These are phyloP conservation scores for Heliconius nattereri DNA, from an alignment of 1,140 invertebrate genomes.

Conservation along the genomic window DNA sequence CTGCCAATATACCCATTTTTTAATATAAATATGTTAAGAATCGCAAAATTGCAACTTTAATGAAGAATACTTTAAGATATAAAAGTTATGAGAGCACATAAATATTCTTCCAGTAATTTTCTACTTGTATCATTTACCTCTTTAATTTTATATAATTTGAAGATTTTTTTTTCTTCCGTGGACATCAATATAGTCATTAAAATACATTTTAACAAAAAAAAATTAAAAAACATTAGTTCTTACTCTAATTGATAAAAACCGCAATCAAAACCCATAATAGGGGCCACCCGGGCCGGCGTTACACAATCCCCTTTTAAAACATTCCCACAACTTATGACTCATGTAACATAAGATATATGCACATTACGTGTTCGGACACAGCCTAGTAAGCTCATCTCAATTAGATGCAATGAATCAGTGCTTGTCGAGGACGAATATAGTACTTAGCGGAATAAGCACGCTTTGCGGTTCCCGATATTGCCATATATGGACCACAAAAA, in stretches of 20 bases:
- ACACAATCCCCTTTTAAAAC: conserved; percentile 27
- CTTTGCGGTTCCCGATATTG: conserved; percentile 55
- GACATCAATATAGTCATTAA: too few species aligned
- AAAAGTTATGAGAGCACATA: background rate
- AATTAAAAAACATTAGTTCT: background rate
- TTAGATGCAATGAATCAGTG: conserved; percentile 44
- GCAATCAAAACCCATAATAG: conserved; percentile 17
- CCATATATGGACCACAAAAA: conserved; percentile 46
- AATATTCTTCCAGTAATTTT: background rate
- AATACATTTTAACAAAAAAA: background rate
- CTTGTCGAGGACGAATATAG: conserved; percentile 36
- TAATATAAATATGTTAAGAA: conserved; percentile 16
- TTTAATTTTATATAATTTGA: background rate
- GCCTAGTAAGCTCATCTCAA: conserved; percentile 42
- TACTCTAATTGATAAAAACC: conserved; percentile 9
- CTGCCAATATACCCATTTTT: background rate
- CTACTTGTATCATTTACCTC: background rate
- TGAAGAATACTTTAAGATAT: conserved; percentile 7
- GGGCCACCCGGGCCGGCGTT: conserved; percentile 31
- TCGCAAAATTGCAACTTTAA: background rate
- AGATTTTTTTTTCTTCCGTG: background rate
- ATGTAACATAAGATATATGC: conserved; percentile 22
- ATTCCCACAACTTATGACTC: conserved; percentile 42
- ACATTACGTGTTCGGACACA: conserved; percentile 38
- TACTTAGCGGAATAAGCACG: conserved; percentile 52